Conservation (phyloP, 1,140 invertebrate species). For the Coptotermes formosanus region DNA sequence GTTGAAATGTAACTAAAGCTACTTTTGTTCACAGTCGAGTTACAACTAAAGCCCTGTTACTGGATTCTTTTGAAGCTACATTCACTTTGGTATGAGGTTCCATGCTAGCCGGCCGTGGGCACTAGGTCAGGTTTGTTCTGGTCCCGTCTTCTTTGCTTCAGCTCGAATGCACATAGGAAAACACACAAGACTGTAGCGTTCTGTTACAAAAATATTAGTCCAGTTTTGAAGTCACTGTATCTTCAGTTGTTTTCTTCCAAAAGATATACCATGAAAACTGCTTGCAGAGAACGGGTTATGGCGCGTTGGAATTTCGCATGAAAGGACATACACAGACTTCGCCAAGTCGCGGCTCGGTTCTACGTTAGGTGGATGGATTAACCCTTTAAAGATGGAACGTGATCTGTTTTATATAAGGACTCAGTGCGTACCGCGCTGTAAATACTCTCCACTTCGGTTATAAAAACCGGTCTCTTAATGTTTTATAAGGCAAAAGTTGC, state of each 20-base stretch:
- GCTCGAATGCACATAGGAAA: neutral
- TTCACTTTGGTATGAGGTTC: neutral
- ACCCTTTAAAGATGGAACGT: too few relatives aligned
- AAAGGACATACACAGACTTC: too few relatives aligned
- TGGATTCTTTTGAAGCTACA: slow-evolving; percentile 31
- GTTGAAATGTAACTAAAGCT: neutral
- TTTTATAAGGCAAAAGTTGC: too few relatives aligned
- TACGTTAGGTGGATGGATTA: too few relatives aligned
- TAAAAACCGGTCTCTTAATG: too few relatives aligned
- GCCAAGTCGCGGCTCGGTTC: too few relatives aligned
- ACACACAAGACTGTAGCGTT: neutral
- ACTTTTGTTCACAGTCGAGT: neutral
- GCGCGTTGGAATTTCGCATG: too few relatives aligned
- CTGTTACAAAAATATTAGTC: slow-evolving; percentile 20
- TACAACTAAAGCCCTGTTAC: neutral
- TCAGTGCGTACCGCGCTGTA: too few relatives aligned
- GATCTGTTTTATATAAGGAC: too few relatives aligned
- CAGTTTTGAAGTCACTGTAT: slow-evolving; percentile 2
- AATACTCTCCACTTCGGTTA: too few relatives aligned
- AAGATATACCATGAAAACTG: slow-evolving; percentile 4
- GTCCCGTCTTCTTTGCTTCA: neutral
- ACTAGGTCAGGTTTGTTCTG: neutral
- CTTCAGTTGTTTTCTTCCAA: neutral
- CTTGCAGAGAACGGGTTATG: neutral
- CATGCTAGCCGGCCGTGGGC: neutral